phyloP scores from a whole-genome alignment of 2,888 invertebrate species.

The Ophioninae sp. region DNA sequence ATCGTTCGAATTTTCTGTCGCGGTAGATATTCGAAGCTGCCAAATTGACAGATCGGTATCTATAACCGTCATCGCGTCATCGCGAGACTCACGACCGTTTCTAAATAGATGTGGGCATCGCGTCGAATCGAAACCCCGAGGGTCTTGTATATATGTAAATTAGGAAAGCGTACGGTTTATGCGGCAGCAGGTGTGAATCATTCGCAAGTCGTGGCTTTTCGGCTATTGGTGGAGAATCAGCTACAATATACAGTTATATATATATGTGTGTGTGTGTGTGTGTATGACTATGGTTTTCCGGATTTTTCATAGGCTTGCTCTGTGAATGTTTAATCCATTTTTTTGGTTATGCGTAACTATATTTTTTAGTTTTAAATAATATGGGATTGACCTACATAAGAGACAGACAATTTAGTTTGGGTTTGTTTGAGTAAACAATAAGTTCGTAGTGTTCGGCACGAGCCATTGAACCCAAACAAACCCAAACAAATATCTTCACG shows the following conservation, averaged over 20 bases:
- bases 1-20: neutral
- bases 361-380: too few relatives aligned
- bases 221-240: slow-evolving; percentile 17
- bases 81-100: slow-evolving; percentile 20
- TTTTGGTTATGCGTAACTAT: too few relatives aligned
- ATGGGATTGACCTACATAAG: too few relatives aligned
- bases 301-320: too few relatives aligned
- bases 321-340: too few relatives aligned
- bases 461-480: too few relatives aligned
- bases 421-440: too few relatives aligned
- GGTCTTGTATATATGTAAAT: slow-evolving; percentile 23
- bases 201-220: slow-evolving; percentile 38
- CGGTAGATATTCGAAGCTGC: neutral
- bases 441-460: too few relatives aligned
- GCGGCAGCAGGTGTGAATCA: slow-evolving; percentile 59
- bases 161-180: slow-evolving; percentile 22
- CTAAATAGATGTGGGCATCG: slow-evolving; percentile 35
- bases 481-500: too few relatives aligned
- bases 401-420: too few relatives aligned
- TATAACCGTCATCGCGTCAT: slow-evolving; percentile 48
- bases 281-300: too few relatives aligned
- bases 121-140: slow-evolving; percentile 28
- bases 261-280: too few relatives aligned
- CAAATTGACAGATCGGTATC: slow-evolving; percentile 50
- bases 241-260: neutral